Evolutionary conservation across 2,888 invertebrate genomes (phyloP).

Genomic region (Oeneis ivallda): DNA sequence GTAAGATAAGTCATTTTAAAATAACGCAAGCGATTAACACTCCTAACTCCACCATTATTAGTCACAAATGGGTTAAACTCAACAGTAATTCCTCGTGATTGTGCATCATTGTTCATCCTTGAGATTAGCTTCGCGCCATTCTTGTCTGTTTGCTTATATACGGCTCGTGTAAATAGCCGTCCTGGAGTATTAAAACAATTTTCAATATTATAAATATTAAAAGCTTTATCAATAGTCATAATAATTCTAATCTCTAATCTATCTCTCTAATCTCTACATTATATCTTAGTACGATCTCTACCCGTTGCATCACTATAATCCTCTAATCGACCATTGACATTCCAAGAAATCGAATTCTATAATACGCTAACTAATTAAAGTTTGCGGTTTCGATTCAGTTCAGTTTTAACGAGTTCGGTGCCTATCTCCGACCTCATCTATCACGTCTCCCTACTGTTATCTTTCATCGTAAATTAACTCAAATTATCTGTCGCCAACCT

Average conservation of each 20-base stretch:
- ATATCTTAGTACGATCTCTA: neutral
- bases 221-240: neutral
- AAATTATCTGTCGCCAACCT: conserved; percentile 52
- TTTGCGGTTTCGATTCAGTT: conserved; percentile 44
- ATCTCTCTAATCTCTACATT: too few relatives aligned
- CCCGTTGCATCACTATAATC: conserved; percentile 1
- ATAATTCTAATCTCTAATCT: too few relatives aligned
- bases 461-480: conserved; percentile 67
- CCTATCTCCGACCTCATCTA: conserved; percentile 57
- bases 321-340: conserved; percentile 12
- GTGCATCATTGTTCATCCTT: conserved; percentile 23
- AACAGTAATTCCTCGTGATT: conserved; percentile 22
- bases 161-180: conserved; percentile 27
- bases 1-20: conserved; percentile 40
- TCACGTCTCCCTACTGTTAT: conserved; percentile 56
- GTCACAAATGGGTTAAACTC: conserved; percentile 50
- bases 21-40: conserved; percentile 30
- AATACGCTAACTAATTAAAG: conserved; percentile 22
- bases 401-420: conserved; percentile 48
- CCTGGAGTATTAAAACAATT: neutral
- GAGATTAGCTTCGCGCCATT: conserved; percentile 33
- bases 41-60: conserved; percentile 26
- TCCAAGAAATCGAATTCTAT: conserved; percentile 13
- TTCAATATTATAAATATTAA: neutral
- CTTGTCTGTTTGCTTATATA: conserved; percentile 33